Evolutionary conservation across 1,140 invertebrate genomes (phyloP).

Genomic region (Lepidurus arcticus): DNA sequence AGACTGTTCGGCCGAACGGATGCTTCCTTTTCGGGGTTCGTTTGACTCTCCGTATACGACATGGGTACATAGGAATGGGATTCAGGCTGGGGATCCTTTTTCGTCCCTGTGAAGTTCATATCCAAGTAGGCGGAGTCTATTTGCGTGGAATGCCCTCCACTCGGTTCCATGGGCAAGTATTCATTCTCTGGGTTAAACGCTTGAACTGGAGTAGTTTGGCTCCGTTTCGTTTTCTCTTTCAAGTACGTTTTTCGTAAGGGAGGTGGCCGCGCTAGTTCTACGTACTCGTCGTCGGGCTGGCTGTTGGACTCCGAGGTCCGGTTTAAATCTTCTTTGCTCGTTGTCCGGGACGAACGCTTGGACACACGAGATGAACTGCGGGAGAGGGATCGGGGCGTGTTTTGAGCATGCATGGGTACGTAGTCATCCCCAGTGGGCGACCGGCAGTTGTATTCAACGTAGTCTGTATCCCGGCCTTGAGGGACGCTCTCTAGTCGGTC

Average conservation of each 20-base stretch:
- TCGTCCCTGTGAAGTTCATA: conserved; percentile 25
- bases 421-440: conserved; percentile 23
- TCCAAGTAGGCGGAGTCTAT: conserved; percentile 28
- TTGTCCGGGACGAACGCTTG: background rate
- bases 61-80: conserved; percentile 29
- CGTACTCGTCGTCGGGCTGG: conserved; percentile 30
- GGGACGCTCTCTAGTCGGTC: conserved; percentile 34
- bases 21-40: conserved; percentile 28
- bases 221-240: conserved; percentile 30
- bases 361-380: too few relatives aligned
- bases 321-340: background rate
- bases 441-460: conserved; percentile 34
- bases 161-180: background rate
- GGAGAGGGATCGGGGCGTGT: background rate
- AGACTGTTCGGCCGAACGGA: background rate
- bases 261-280: conserved; percentile 27
- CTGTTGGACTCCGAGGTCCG: conserved; percentile 18
- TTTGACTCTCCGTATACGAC: conserved; percentile 25
- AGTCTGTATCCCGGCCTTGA: conserved; percentile 35
- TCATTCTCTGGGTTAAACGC: background rate
- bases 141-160: background rate
- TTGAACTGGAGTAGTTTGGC: background rate
- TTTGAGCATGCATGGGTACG: conserved; percentile 25
- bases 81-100: conserved; percentile 16
- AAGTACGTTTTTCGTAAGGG: background rate